Conservation (phyloP, 2,888 invertebrate species). For the Pristionchus arcanus region DNA sequence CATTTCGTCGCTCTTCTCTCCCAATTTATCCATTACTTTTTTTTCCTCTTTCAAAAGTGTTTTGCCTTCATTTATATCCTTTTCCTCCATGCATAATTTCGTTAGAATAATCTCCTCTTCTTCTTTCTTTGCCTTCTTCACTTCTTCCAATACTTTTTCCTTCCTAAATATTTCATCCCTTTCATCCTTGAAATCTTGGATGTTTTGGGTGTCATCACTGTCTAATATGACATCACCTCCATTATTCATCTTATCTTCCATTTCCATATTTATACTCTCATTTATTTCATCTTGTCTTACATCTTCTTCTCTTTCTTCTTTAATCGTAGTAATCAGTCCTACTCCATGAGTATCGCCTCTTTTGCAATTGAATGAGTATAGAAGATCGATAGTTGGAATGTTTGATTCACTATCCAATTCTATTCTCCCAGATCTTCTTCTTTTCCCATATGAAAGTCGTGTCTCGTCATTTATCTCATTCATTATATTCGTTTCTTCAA, state of each 20-base stretch:
- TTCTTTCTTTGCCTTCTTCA: not conserved
- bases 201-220: no score
- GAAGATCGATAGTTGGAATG: not conserved
- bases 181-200: no score
- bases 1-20: not conserved
- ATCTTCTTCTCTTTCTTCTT: slow-evolving; percentile 2
- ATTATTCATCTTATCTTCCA: not conserved
- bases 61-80: not conserved
- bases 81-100: not conserved
- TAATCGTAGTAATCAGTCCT: not conserved
- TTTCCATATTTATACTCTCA: not conserved
- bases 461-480: not conserved
- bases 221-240: no score
- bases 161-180: not conserved
- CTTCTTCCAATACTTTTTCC: not conserved
- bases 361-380: not conserved
- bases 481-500: not conserved
- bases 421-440: not conserved
- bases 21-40: not conserved
- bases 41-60: not conserved
- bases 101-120: not conserved
- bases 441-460: not conserved
- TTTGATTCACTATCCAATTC: not conserved
- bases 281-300: not conserved
- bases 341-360: not conserved